phyloP scores from a whole-genome alignment of 2,888 invertebrate genomes.

The Orthonevra nobilis region DNA sequence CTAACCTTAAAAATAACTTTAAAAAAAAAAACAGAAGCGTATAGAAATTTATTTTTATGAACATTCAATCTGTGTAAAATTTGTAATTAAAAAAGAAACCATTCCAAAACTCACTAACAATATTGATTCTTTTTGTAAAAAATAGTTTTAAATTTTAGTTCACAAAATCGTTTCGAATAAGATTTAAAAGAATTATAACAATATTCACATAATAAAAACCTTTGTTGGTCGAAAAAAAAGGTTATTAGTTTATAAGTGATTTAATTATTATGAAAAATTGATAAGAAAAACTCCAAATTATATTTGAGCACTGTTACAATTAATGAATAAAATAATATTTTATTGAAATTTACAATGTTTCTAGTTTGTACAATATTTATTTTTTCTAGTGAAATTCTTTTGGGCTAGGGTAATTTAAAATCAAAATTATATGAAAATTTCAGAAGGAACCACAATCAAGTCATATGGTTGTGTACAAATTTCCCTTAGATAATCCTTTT shows the following conservation, averaged over 20 bases:
- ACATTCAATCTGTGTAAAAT: conserved; percentile 35
- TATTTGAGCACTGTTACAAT: conserved; percentile 62
- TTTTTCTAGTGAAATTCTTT: no score
- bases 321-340: conserved; percentile 57
- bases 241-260: conserved; percentile 22
- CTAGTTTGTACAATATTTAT: no score
- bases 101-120: conserved; percentile 23
- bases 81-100: conserved; percentile 22
- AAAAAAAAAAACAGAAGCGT: neutral
- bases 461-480: no score
- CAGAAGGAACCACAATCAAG: no score
- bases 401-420: no score
- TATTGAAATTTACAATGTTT: conserved; percentile 40
- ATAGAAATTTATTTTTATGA: conserved; percentile 19
- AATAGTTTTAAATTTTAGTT: conserved; percentile 34
- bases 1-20: no score
- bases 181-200: neutral
- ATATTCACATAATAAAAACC: conserved; percentile 18
- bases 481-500: no score
- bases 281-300: conserved; percentile 64
- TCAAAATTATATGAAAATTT: no score
- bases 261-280: conserved; percentile 19
- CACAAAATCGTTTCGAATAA: conserved; percentile 16
- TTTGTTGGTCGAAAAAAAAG: conserved; percentile 40
- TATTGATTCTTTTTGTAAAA: conserved; percentile 11